Evolutionary conservation across 2,888 invertebrate genomes (phyloP).

Genomic region (Leptinotarsa haldemani): DNA sequence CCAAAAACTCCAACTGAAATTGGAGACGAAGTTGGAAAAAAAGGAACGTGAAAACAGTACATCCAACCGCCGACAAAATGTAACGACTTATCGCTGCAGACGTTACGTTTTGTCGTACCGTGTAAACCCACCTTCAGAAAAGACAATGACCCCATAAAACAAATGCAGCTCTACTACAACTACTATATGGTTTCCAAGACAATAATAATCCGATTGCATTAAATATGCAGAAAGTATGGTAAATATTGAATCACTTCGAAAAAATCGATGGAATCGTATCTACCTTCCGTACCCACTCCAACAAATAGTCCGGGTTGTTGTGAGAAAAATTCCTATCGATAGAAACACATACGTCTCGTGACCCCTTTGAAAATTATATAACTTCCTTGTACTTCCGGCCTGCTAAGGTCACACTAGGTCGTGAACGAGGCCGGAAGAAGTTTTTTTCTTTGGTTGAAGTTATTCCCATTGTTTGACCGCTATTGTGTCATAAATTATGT

Average conservation of each 20-base stretch:
- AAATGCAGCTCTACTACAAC: background rate
- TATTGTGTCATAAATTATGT: slow-evolving; percentile 4
- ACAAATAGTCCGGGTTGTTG: background rate
- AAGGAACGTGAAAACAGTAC: too few relatives aligned
- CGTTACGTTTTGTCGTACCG: too few relatives aligned
- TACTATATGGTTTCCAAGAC: background rate
- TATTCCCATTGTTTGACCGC: slow-evolving; percentile 4
- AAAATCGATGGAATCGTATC: background rate
- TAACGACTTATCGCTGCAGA: too few relatives aligned
- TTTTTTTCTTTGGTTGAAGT: background rate
- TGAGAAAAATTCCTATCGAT: background rate
- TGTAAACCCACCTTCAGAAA: too few relatives aligned
- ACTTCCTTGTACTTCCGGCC: slow-evolving; percentile 12
- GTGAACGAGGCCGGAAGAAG: slow-evolving; percentile 7
- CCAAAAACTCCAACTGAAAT: too few relatives aligned
- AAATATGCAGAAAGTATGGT: background rate
- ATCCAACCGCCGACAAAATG: too few relatives aligned
- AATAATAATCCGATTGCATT: background rate
- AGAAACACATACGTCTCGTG: background rate
- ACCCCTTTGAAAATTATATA: slow-evolving; percentile 8
- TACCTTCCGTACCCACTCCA: background rate
- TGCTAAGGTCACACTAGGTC: slow-evolving; percentile 5
- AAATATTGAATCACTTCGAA: background rate
- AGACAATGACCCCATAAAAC: too few relatives aligned
- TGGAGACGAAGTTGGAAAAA: too few relatives aligned